Conservation (phyloP, 2,888 invertebrate species). For the Oithona nana region DNA sequence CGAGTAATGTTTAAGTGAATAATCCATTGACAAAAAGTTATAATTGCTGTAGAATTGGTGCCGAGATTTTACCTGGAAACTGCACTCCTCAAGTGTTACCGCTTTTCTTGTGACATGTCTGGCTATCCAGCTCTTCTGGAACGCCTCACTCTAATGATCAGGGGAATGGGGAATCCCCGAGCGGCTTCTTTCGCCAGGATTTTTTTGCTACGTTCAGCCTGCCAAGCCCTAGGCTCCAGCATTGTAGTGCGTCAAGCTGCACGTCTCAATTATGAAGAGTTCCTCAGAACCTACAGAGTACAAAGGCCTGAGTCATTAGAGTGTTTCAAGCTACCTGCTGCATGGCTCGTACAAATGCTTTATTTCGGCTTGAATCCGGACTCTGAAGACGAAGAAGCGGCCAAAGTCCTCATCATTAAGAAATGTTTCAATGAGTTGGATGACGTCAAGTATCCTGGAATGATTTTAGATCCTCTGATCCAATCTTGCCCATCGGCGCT, state of each 20-base stretch:
- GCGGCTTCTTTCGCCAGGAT: neutral
- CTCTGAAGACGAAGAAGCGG: neutral
- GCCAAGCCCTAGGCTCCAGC: too few relatives aligned
- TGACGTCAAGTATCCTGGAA: neutral
- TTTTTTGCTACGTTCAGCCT: neutral
- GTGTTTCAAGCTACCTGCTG: neutral
- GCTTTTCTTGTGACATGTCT: neutral
- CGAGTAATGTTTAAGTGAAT: neutral
- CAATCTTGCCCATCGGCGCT: neutral
- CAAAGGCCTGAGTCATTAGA: neutral
- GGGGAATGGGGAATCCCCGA: neutral
- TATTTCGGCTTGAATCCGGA: neutral
- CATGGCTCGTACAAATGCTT: neutral
- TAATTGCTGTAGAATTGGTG: neutral
- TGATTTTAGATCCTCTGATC: neutral
- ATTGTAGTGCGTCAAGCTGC: too few relatives aligned
- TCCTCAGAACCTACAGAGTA: neutral
- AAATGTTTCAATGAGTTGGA: neutral
- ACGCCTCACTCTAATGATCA: neutral
- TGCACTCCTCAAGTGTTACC: constrained; percentile 5
- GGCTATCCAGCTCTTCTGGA: neutral
- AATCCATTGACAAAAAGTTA: neutral
- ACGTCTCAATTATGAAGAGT: neutral
- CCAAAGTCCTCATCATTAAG: neutral
- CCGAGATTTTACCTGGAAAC: constrained; percentile 9